Evolutionary conservation across 2,797 vertebrate species (phyloP), one percentile per base, ranked within the genome.

Genomic region (Avahi laniger): DNA sequence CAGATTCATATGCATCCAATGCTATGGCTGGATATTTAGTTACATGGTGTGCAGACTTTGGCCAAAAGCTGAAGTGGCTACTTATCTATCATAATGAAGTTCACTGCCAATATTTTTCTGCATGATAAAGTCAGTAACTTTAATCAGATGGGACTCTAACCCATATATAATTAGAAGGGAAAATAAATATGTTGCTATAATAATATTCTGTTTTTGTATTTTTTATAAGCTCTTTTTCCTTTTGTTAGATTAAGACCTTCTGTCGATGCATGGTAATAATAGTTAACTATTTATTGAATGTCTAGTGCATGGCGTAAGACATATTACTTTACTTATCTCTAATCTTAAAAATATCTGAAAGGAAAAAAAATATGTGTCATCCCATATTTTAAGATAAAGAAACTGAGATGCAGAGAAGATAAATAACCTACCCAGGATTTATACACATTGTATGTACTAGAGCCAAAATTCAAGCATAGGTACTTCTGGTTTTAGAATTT

Each of bases 81-180:
- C 93, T 96, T 92, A 93, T 48, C 72, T 94, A 15, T 87, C 83
- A 43, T 10, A 35, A 1, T 67, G 78, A 88, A 59, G 35, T 28
- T 85, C 8, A 6, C 72, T 97, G 96, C 89, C 85, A 94, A 0
- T 82, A 52, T 59, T 84, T 35, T 33, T 80, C 91, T 75, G 57
- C 46, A 5, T 41, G 83, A 38, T 94, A 70, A 83, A 80, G 90
- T 88, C 88, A 79, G 75, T 85, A 78, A 61, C 88, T 90, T n/a
- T 81, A 88, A 81, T 95, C 33, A 20, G 85, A 95, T 96, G 72
- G 93, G 91, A 95, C 50, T 75, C 17, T 14, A 75, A 89, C 91
- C 95, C 70, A 33, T 80, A 65, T 80, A 96, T 38, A 4, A 85
- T 91, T 91, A 50, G 69, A 84, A 94, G 85, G 17, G 35, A 83